Base-by-base conservation (phyloP, 2,113 vertebrate species). In the Tychaedon coryphoeus region DNA sequence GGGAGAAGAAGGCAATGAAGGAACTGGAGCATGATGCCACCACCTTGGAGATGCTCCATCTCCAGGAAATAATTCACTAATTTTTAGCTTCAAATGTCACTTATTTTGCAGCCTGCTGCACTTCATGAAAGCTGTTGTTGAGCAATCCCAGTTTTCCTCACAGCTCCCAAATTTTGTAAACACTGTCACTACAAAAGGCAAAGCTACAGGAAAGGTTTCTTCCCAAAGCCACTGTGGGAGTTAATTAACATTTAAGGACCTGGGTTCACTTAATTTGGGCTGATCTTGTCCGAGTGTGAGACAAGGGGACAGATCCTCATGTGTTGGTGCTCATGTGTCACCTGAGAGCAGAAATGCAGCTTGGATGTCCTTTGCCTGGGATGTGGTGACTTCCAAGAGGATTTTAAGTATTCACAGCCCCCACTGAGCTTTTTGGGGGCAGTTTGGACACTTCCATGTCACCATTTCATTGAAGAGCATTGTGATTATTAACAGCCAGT, bases 311-410 rank as follows among this genome's bases (percentile, higher is more conserved):
- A 11, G 22, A 26, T 62, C 36, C 38, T 81, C 7, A 22, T 24
- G 56, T 50, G 29, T 3, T 12, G 45, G 10, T 73, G 50, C 75
- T 61, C 51, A 26, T 85, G 50, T 47, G 47, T 31, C 25, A 53
- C 14, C 23, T 15, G 25, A 36, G 33, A 74, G 50, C 47, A 85
- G 51, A 71, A 77, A 33, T 20, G 14, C 23, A 47, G 57, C 61
- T 67, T 47, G 11, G n/a, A 0, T 31, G 15, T 50, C 29, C 0
- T 4, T 4, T 60, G 11, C 23, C n/a, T 62, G 40, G 28, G 33
- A 43, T 33, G 1, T 1, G 2, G 48, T 54, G 73, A 40, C 50
- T 69, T 95, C 64, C 24, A 51, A 11, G 64, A 79, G 8, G 20
- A 6, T 1, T 69, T 54, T 36, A 11, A 56, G 16, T 8, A 1